Conservation (phyloP, 2,888 invertebrate species). For the Lasioglossum marginatum region DNA sequence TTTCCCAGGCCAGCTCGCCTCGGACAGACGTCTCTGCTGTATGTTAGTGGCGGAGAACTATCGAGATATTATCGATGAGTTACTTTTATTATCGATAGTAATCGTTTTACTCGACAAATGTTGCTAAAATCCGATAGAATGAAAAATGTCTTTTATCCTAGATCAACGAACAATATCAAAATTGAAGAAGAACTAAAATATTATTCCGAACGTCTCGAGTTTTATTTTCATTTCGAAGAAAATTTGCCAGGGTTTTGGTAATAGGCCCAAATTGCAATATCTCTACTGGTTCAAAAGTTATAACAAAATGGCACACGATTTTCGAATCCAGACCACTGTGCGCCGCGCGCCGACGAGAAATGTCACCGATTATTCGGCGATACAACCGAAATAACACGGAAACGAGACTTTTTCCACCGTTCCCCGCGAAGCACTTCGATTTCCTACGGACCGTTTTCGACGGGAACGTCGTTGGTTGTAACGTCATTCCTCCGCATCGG, state of each 20-base stretch:
- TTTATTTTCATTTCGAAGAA: not conserved
- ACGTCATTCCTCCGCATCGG: constrained; percentile 28
- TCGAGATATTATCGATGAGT: no score
- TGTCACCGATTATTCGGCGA: constrained; percentile 9
- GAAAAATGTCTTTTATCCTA: no score
- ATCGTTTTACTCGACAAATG: no score
- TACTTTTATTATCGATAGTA: no score
- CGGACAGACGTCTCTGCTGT: not conserved
- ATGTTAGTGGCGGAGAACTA: no score
- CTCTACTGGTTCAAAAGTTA: no score
- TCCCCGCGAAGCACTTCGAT: constrained; percentile 16
- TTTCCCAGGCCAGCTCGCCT: fast-evolving
- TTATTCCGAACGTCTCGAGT: not conserved
- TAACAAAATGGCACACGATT: no score
- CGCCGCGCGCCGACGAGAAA: not conserved
- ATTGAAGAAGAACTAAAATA: not conserved
- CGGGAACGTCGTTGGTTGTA: constrained; percentile 16
- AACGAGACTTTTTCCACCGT: constrained; percentile 27
- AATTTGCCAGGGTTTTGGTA: not conserved
- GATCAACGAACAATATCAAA: no score
- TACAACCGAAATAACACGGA: constrained; percentile 20
- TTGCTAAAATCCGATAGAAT: no score
- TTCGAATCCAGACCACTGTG: no score
- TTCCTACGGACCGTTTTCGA: constrained; percentile 15
- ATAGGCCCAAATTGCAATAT: no score